A percentile compares a stretch with the other conserved stretches of the same genome.
Evolutionary conservation across 1,140 invertebrate genomes (phyloP).

Genomic region (fruit fly (Drosophila melanogaster)): DNA sequence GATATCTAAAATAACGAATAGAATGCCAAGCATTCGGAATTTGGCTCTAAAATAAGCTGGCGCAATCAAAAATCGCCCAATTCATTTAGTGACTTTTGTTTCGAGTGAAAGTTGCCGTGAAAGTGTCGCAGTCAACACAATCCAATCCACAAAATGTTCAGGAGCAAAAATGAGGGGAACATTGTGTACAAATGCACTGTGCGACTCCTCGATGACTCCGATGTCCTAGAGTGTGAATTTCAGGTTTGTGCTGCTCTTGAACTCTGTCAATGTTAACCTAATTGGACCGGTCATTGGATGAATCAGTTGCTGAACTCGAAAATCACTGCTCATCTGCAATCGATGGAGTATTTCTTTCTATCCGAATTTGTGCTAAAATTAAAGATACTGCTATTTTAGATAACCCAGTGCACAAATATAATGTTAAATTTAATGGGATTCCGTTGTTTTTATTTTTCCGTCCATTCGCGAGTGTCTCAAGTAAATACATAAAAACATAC

Average conservation of each 20-base stretch:
- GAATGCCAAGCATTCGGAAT: conserved; percentile 21
- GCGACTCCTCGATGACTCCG: conserved; percentile 96
- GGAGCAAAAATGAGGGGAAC: conserved; percentile 91
- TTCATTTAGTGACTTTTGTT: conserved; percentile 9
- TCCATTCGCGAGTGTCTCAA: neutral
- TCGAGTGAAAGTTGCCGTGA: conserved; percentile 11
- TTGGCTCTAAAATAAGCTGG: conserved; percentile 9
- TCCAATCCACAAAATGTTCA: conserved; percentile 85
- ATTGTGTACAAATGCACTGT: conserved; percentile 97
- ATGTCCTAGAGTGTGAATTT: conserved; percentile 97
- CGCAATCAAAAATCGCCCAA: conserved; percentile 28
- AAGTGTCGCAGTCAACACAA: conserved; percentile 13
- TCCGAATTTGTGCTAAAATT: neutral
- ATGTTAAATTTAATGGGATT: no score
- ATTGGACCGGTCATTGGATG: neutral
- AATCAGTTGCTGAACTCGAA: neutral
- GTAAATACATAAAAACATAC: conserved; percentile 16
- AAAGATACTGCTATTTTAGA: neutral
- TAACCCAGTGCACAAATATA: neutral
- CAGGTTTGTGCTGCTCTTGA: conserved; percentile 88
- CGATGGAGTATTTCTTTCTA: neutral
- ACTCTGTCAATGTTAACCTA: conserved; percentile 22
- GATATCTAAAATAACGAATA: conserved; percentile 26
- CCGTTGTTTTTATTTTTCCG: no score
- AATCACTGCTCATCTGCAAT: neutral